Percentiles rank a stretch among this genome's conserved stretches.
Evolutionary conservation across 23 tunicate species (phyloP).

Genomic region (Corella eumyota): DNA sequence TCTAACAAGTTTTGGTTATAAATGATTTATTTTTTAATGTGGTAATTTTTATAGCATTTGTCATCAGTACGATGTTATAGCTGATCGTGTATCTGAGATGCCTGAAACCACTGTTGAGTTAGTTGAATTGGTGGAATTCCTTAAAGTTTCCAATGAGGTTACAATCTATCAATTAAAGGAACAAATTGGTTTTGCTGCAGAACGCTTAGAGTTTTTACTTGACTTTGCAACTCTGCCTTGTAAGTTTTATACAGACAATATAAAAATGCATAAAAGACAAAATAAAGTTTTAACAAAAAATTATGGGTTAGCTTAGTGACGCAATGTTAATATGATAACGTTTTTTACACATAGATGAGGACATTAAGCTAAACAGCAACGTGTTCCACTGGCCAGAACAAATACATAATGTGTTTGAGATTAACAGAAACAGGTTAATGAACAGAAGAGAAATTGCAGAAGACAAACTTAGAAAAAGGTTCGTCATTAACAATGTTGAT

Average conservation of each 20-base stretch:
- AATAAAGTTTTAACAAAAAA: no score
- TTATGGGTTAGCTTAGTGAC: no score
- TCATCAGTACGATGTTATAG: slow-evolving; percentile 85
- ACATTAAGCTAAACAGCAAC: slow-evolving; percentile 91
- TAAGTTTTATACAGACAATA: slow-evolving; percentile 15
- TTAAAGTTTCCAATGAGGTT: slow-evolving; percentile 52
- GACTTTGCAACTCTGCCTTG: slow-evolving; percentile 85
- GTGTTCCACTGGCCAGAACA: slow-evolving; percentile 95
- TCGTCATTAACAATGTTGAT: not conserved
- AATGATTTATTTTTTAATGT: no score
- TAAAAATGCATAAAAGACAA: no score
- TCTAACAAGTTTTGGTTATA: not conserved
- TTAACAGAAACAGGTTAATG: slow-evolving; percentile 65
- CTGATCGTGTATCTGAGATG: slow-evolving; percentile 73
- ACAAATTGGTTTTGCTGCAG: slow-evolving; percentile 55
- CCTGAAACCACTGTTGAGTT: slow-evolving; percentile 86
- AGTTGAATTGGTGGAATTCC: slow-evolving; percentile 65
- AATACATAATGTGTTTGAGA: slow-evolving; percentile 76
- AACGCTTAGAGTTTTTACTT: slow-evolving; percentile 68
- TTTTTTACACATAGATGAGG: no score
- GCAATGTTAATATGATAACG: no score
- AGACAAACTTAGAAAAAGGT: slow-evolving; percentile 71
- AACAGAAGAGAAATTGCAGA: slow-evolving; percentile 87
- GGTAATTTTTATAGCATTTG: slow-evolving; percentile 50
- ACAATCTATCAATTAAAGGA: slow-evolving; percentile 61